Percentiles rank a stretch among this genome's conserved stretches.
phyloP scores from a whole-genome alignment of 2,888 invertebrate species.

The Poecilobothrus nobilitatus region DNA sequence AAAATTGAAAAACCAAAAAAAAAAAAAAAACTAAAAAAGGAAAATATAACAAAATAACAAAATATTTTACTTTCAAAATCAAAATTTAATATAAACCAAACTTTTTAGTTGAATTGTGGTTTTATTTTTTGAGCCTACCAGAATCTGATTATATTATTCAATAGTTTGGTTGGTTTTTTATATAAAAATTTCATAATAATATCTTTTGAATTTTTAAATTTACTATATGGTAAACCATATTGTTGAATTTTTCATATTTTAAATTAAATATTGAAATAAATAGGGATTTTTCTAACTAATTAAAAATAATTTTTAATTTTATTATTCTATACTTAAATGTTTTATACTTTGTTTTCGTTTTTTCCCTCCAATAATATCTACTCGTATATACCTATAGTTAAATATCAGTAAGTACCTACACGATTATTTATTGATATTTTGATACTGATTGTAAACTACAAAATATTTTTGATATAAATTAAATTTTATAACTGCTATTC shows the following conservation, averaged over 20 bases:
- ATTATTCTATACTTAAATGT: no score
- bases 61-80: background rate
- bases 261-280: background rate
- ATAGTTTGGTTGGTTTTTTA: background rate
- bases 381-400: no score
- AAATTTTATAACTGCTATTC: no score
- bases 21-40: no score
- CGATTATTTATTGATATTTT: no score
- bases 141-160: background rate
- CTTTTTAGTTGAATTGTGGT: conserved; percentile 1
- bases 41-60: no score
- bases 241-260: background rate
- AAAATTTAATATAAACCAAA: background rate
- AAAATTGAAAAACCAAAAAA: no score
- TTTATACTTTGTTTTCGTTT: no score
- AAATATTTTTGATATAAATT: no score
- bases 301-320: background rate
- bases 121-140: background rate
- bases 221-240: background rate
- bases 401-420: no score
- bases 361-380: no score
- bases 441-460: no score
- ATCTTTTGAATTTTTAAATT: background rate
- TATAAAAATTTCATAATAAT: background rate
- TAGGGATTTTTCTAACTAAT: background rate